phyloP scores from a whole-genome alignment of 64 coral and sea anemone species.

The Montipora foliosa region DNA sequence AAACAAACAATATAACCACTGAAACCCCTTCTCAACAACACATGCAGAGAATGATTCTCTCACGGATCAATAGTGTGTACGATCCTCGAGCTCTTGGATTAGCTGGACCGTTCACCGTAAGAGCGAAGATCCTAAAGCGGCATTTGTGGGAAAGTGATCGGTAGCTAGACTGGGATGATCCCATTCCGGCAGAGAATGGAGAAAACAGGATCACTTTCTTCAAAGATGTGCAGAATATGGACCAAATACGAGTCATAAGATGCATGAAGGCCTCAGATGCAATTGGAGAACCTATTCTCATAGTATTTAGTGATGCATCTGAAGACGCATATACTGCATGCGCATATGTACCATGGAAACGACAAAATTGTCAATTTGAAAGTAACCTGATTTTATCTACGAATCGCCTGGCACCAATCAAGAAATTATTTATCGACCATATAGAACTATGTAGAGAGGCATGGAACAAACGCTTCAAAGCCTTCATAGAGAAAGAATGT shows the following conservation, averaged over 20 bases:
- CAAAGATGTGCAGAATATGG: background rate
- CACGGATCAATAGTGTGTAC: background rate
- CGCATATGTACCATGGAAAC: background rate
- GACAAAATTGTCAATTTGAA: background rate
- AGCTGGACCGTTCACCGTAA: background rate
- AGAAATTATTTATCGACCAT: too few relatives aligned
- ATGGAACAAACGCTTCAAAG: conserved; percentile 41
- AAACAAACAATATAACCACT: too few relatives aligned
- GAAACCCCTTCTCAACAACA: too few relatives aligned
- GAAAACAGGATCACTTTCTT: background rate
- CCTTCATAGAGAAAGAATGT: conserved; percentile 3
- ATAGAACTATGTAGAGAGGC: background rate
- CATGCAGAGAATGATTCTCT: background rate
- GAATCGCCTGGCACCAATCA: background rate
- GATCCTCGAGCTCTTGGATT: background rate
- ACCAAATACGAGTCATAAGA: background rate
- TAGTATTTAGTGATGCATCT: conserved; percentile 10
- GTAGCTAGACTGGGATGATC: background rate
- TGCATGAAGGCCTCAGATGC: background rate
- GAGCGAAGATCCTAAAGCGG: background rate
- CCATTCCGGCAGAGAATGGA: background rate
- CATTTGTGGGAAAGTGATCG: background rate
- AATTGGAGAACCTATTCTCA: background rate
- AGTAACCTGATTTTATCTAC: background rate
- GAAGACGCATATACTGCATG: background rate